phyloP scores from a whole-genome alignment of 2,113 vertebrate species.

The Rhinoderma darwinii region DNA sequence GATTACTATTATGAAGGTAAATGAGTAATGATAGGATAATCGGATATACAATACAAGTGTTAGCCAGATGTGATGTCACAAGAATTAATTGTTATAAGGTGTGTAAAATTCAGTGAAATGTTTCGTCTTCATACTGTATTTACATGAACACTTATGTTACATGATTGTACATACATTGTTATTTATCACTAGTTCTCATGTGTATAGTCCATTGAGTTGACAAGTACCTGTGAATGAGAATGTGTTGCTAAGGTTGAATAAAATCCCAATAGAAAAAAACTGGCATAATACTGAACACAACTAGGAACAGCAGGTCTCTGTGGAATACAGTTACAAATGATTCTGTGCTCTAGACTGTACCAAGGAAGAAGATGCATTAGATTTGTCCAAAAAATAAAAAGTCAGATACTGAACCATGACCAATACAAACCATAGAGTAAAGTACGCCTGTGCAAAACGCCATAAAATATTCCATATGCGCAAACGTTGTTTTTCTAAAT shows the following conservation, averaged over 20 bases:
- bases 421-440: not conserved
- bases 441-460: not conserved
- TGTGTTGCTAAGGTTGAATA: constrained; percentile 14
- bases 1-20: no score
- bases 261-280: constrained; percentile 6
- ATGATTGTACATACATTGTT: not conserved
- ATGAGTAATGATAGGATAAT: no score
- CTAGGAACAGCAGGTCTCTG: constrained; percentile 4
- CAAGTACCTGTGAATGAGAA: not conserved
- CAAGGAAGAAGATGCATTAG: not conserved
- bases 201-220: not conserved
- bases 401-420: not conserved
- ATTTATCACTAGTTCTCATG: not conserved
- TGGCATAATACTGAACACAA: not conserved
- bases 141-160: no score
- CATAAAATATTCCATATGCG: not conserved
- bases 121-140: no score
- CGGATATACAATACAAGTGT: no score
- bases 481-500: not conserved
- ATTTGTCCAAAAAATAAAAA: not conserved
- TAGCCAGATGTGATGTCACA: no score
- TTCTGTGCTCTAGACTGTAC: not conserved
- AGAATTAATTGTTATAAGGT: no score
- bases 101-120: no score
- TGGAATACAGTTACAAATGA: not conserved